phyloP scores from a whole-genome alignment of 92 coral and sea anemone genomes.

The Scolanthus callimorphus region DNA sequence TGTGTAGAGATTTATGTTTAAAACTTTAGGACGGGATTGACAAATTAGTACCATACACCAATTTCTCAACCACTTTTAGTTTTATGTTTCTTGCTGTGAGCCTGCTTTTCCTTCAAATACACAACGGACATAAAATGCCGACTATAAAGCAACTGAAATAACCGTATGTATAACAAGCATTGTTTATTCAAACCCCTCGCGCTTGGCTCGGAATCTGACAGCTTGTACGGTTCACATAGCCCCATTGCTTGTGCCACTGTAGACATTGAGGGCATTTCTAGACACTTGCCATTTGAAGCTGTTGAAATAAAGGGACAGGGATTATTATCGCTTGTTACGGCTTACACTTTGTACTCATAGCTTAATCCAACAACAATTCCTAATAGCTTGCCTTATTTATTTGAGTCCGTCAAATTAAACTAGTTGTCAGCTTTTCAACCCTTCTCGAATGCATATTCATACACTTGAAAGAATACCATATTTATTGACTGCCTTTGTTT shows the following conservation, averaged over 20 bases:
- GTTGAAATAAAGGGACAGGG: slow-evolving; percentile 44
- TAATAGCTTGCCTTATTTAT: slow-evolving; percentile 58
- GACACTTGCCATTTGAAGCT: slow-evolving; percentile 29
- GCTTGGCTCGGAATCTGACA: slow-evolving; percentile 28
- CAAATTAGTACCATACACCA: too few species aligned
- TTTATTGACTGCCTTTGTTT: slow-evolving; percentile 61
- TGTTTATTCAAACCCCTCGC: slow-evolving; percentile 46
- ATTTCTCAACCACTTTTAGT: neutral
- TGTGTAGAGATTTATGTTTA: slow-evolving; percentile 8
- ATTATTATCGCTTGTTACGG: slow-evolving; percentile 57
- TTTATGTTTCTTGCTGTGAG: neutral
- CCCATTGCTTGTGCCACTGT: slow-evolving; percentile 37
- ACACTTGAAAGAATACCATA: slow-evolving; percentile 23
- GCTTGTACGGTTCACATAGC: slow-evolving; percentile 40
- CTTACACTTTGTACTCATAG: slow-evolving; percentile 47
- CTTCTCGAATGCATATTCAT: slow-evolving; percentile 23
- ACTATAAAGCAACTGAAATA: slow-evolving; percentile 41
- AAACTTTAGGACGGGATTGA: slow-evolving; percentile 9
- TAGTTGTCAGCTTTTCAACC: slow-evolving; percentile 36
- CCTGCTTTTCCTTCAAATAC: slow-evolving; percentile 18
- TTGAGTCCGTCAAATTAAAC: slow-evolving; percentile 58
- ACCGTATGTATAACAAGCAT: slow-evolving; percentile 18
- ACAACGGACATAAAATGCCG: slow-evolving; percentile 4
- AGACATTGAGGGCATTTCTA: slow-evolving; percentile 22
- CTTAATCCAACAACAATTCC: slow-evolving; percentile 50